Evolutionary conservation across 1,140 invertebrate species (phyloP), one percentile per base, ranked within the genome.

Genomic region (Eriocheir sinensis): DNA sequence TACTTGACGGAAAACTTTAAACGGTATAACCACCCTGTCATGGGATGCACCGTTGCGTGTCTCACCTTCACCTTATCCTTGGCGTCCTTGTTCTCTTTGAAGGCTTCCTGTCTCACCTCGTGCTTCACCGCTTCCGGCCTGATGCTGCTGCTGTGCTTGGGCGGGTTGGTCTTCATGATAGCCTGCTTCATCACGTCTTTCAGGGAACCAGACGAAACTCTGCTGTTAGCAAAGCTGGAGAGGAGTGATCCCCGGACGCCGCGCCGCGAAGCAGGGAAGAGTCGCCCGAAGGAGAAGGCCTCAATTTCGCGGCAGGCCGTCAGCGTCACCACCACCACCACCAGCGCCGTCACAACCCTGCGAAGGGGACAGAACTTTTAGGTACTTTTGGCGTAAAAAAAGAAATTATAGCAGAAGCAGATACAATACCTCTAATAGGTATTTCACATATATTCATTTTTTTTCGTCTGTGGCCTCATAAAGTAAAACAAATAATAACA

Each of bases 201-300:
- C 91, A 93, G 36, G 6, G 79, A n/a, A 38, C 21, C 27, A 12
- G 41, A n/a, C 2, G 91, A 21, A 38, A 80, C 17, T 12, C 6
- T 40, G 27, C n/a, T 27, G n/a, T 38, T 15, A 40, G 38, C 40
- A 36, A 83, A 2, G 79, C 34, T 41, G 80, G 36, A 40, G 8
- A 93, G 80, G 30, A 93, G 91, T 3, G 91, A 41, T 0, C 91
- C 91, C 15, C 91, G 38, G 0, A 93, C 91, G 15, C 91, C 91
- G n/a, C 91, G 91, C 34, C 91, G 38, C 1, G 91, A 93, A 30
- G 91, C 91, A 2, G 91, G 91, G 81, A 93, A 93, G n/a, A 93
- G 91, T 15, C 53, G 79, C 2, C 91, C 91, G 4, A 93, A 34
- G 41, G 91, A 93, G 44, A 93, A 93, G 15, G 80, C 91, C 27